Evolutionary conservation across 2,888 invertebrate species (phyloP), one percentile per base, ranked within the genome.

Genomic region (Antitype chi): DNA sequence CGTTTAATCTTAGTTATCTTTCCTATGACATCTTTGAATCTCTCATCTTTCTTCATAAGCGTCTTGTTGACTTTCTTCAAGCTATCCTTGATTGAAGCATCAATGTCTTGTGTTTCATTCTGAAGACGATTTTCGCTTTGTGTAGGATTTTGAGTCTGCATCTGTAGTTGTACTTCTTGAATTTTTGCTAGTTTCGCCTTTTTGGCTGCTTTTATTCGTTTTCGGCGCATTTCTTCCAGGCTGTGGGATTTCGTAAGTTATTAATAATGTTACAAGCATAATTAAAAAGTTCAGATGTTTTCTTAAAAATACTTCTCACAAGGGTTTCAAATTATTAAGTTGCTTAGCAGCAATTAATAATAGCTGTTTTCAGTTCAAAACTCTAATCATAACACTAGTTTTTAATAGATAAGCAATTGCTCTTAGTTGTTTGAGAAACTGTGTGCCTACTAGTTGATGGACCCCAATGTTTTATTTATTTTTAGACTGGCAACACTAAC

Each of bases 1-100:
- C 95, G 86, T 84, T 95, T 96, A 25, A 97, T 97, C 76, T 94
- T 96, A 0, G 89, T 92, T 2, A 97, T 93, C 85, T 96, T 97
- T 3, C 96, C 96, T 0, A 97, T 96, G 5, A 97, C 95, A 80
- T 95, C 92, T 82, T 96, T 96, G 60, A 97, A 97, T 49, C 97
- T 89, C 2, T 94, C 94, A 62, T 97, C 97, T 85, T 94, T 96
- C 81, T 96, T 97, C 96, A 97, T 97, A 0, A 97, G 82, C 6
- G 86, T 92, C 77, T 93, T 97, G 72, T 96, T 97, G 0, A 96
- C 94, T 89, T 94, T 94, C 86, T 94, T 96, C 72, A 96, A 78
- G 1, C 92, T 90, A 0, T 92, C 90, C 82, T 95, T 96, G 69
- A 97, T 96, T 1, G 90, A 90, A 0, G 90, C 87, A 60, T 96